These are phyloP conservation scores for Nyctereutes procyonoides DNA, from an alignment of 2,113 vertebrate species.

Conservation along the genomic window DNA sequence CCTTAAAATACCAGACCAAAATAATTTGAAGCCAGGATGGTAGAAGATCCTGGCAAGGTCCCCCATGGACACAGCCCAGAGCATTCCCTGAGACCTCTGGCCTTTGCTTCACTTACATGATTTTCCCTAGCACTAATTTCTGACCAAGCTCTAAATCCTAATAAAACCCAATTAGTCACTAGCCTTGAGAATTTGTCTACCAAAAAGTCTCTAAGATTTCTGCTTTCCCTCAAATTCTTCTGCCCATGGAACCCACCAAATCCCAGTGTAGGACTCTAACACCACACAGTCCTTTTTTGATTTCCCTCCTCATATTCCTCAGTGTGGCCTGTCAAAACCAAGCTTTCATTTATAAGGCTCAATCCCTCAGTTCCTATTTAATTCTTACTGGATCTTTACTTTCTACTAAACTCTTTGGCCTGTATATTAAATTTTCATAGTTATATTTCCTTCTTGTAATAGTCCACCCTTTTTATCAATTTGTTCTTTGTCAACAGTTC, in stretches of 20 bases:
- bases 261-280: background rate
- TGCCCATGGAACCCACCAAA: background rate
- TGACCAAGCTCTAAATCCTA: background rate
- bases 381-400: background rate
- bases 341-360: background rate
- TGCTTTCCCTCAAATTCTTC: background rate
- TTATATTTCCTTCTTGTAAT: too few relatives aligned
- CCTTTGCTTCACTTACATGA: background rate
- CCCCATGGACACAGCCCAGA: rapidly evolving
- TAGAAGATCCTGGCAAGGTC: background rate
- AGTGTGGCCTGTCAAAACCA: background rate
- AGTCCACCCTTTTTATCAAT: background rate
- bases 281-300: background rate
- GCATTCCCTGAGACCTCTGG: too few relatives aligned
- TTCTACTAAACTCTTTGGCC: background rate
- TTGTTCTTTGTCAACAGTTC: background rate
- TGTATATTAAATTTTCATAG: background rate
- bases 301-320: background rate
- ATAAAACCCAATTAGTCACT: background rate
- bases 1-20: background rate
- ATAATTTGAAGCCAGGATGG: background rate
- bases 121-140: background rate
- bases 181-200: background rate
- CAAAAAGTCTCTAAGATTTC: background rate
- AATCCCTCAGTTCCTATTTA: background rate